Evolutionary conservation across 2,888 invertebrate genomes (phyloP).

Genomic region (Xestia rhomboidea): DNA sequence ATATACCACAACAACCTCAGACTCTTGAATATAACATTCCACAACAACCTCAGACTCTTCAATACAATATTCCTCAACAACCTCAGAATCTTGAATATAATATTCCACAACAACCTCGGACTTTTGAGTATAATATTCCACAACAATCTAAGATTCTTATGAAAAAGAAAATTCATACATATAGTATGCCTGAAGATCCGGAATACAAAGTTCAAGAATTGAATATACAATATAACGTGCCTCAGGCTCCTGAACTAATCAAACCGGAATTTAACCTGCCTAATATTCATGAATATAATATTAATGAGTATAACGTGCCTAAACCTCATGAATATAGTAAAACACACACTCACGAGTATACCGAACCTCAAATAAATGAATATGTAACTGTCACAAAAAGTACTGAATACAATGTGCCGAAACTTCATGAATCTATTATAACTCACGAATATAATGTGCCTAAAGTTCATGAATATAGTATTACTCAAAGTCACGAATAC

Average conservation of each 20-base stretch:
- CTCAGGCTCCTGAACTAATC: neutral
- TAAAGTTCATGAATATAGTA: slow-evolving; percentile 4
- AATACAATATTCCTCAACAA: too few species aligned
- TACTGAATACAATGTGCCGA: neutral
- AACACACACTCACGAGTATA: slow-evolving; percentile 3
- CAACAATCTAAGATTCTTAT: too few species aligned
- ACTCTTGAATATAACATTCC: too few species aligned
- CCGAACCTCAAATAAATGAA: slow-evolving; percentile 11
- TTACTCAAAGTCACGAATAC: slow-evolving; percentile 20
- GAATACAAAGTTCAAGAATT: neutral
- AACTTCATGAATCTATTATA: slow-evolving; percentile 5
- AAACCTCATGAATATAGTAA: slow-evolving; percentile 3
- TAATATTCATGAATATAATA: slow-evolving; percentile 1
- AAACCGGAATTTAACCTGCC: neutral
- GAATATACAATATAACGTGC: neutral
- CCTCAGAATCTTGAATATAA: too few species aligned
- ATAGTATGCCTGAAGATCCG: too few species aligned
- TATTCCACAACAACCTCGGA: neutral
- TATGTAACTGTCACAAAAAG: slow-evolving; percentile 1
- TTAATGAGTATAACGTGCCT: slow-evolving; percentile 8
- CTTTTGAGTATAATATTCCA: neutral
- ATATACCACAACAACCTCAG: too few species aligned
- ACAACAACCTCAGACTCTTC: too few species aligned
- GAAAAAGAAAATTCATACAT: too few species aligned
- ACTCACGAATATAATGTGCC: slow-evolving; percentile 24